Evolutionary conservation across 2,797 vertebrate genomes (phyloP), one percentile per base, ranked within the genome.

Genomic region (Enteromius fasciolatus): DNA sequence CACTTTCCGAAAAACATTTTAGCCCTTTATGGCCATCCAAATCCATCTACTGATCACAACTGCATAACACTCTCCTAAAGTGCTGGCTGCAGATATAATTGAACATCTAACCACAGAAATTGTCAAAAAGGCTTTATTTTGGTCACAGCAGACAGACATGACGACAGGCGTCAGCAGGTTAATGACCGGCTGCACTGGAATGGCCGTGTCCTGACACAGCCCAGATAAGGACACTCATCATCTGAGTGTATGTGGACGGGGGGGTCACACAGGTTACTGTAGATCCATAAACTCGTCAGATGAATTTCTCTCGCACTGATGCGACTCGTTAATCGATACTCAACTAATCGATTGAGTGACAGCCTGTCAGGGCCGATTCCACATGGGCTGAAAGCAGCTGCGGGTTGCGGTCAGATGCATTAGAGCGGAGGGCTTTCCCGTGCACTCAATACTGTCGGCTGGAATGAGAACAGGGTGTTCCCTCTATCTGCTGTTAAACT

Each of bases 241-340:
- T 63, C 25, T 61, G 57, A 50, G 63, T 15, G 28, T 17, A 14
- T 25, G 64, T 20, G 77, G 39, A 9, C 2, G 17, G 31, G 75
- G 66, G 75, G 67, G n/a, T 82, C 61, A 82, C 48, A 5, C 4
- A 0, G 61, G 80, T 77, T 67, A 61, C 50, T 59, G 81, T 44
- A 69, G 36, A 83, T 83, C 81, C 81, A 83, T 76, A 69, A 69
- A 69, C 25, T 69, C 64, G 33, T 82, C 63, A 76, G 64, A 39
- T 33, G 73, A 67, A 46, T 82, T 76, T 76, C 64, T 74, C 70
- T 50, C 8, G 3, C 46, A 5, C 23, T 52, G 33, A 41, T 66
- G 61, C 52, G 61, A 33, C 31, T 36, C 20, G 50, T 76, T 54
- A 18, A 76, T 76, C 73, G 23, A 76, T 82, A 69, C 63, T 25